Conservation (phyloP, 2,888 invertebrate species). For the Nebria salina region DNA sequence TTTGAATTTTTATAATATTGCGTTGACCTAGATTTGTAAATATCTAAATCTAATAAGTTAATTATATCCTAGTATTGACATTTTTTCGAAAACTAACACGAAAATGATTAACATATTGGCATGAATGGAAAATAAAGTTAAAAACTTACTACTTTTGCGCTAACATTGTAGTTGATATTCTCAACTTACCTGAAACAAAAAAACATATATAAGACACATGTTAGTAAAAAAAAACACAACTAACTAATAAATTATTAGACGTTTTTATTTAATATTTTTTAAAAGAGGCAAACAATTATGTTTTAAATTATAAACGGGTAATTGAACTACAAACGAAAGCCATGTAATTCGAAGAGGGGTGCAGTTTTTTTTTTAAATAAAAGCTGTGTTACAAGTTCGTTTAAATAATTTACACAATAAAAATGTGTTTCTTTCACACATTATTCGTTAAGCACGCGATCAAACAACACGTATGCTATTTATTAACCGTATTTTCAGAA, state of each 20-base stretch:
- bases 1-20: background rate
- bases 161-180: background rate
- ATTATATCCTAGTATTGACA: background rate
- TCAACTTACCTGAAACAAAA: constrained; percentile 32
- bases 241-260: background rate
- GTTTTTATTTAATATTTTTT: no score
- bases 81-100: background rate
- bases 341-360: no score
- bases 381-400: no score
- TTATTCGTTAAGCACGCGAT: no score
- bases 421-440: no score
- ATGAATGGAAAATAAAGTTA: background rate
- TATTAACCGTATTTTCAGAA: background rate
- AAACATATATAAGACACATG: background rate
- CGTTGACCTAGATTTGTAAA: background rate
- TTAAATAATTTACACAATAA: no score
- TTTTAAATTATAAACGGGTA: no score
- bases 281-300: no score
- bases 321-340: no score
- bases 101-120: background rate
- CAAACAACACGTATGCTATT: no score
- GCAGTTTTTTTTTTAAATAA: no score
- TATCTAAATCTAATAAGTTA: background rate
- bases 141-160: background rate
- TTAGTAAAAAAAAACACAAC: constrained; percentile 8